Base-by-base conservation (phyloP, 2,113 vertebrate genomes). In the Oncorhynchus mykiss region DNA sequence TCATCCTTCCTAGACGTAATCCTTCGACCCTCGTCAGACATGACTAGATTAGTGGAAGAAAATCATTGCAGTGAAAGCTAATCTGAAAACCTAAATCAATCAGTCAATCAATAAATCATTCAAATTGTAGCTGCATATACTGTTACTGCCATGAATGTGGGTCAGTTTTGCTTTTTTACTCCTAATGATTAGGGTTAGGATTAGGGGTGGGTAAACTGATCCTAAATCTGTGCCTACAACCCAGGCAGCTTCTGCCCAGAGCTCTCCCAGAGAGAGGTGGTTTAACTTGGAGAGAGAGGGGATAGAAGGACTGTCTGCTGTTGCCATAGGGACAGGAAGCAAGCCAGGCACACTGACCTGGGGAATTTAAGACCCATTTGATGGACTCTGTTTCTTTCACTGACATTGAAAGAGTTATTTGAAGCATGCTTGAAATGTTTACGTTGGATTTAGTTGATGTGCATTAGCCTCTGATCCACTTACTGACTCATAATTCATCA, bases 261-360 rank as follows among this genome's bases (percentile, higher is more conserved):
- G 25, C 22, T 29, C 27, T 67, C 65, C 27, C 16, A 12, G 77
- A 77, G 60, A 24, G 49, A 65, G 24, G 66, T 39, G 24, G 9
- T 71, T 82, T 78, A 70, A 81, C 74, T 67, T 27, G 65, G 27
- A 14, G 14, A 7, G 24, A 67, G 25, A 80, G 72, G 13, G 0
- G 3, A 73, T 78, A 66, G 75, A 72, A 57, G 12, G 34, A 69
- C 18, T 71, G 60, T 45, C 78, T 79, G 45, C 75, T 78, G 45
- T 91, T 91, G 85, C 89, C 84, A 90, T 91, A 88, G 89, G 83
- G 84, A 91, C 84, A 64, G 77, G 67, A 76, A 70, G 68, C 72
- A 1, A 11, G 16, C 22, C 75, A 77, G 72, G 70, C 79, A 65
- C 11, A 80, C 20, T 27, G 29, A 75, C 54, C 20, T 72, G 12